Evolutionary conservation across 2,113 vertebrate species (phyloP), one percentile per base, ranked within the genome.

Genomic region (Leuciscus idus): DNA sequence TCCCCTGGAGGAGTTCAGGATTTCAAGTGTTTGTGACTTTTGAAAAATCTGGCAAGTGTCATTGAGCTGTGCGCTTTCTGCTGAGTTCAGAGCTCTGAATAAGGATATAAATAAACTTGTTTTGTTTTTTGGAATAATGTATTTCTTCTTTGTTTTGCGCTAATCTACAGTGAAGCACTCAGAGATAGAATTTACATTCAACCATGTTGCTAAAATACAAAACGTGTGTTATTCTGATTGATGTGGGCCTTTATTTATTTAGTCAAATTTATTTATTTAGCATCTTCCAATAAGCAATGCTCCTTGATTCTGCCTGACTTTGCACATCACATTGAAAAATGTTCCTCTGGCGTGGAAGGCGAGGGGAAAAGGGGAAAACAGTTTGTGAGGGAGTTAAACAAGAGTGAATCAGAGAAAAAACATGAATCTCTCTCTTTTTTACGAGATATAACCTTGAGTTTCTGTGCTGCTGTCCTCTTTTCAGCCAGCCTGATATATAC

Each of bases 221-320:
- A 79, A 6, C 46, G 4, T 19, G 80, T 9, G 7, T 52, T 52
- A 82, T 80, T 80, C 77, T 59, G 55, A 61, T 15, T 80, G 77
- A 79, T 59, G 78, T 46, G 78, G 46, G 55, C 13, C n/a, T 62
- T 48, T 66, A 66, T 81, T 81, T 66, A 81, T 64, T 81, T 66
- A 33, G 28, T 23, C 26, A 68, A 33, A 66, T 68, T 48, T 82
- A 50, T 82, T 68, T 68, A 68, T 82, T 82, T 48, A 68, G 46
- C 4, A 6, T 21, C 62, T 12, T 33, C 80, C 43, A 33, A 68
- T 82, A 66, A 50, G 80, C 43, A 68, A 68, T 82, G 61, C 80
- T 82, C 61, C 62, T 50, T 82, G 80, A 68, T 66, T 81, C n/a
- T 6, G 36, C 43, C 77, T 61, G 78, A 43, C 59, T 43, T 48